Conservation (phyloP, 64 coral and sea anemone genomes). For the Porites australiensis region DNA sequence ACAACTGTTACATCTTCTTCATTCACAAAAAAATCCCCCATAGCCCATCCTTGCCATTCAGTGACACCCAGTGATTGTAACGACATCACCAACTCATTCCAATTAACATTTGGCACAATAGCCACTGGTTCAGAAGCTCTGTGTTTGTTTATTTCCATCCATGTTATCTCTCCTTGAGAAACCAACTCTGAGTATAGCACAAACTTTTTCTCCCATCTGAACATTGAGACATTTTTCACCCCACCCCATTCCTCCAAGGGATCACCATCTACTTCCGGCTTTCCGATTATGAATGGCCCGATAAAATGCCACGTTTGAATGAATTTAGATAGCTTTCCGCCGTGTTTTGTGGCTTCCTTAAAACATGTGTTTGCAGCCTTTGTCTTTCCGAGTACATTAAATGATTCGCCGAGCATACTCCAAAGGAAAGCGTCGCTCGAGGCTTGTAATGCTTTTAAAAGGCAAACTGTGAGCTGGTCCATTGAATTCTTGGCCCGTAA, state of each 20-base stretch:
- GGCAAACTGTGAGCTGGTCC: slow-evolving; percentile 65
- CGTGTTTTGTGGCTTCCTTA: slow-evolving; percentile 80
- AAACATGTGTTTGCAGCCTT: slow-evolving; percentile 86
- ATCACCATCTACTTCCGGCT: slow-evolving; percentile 94
- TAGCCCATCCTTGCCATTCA: slow-evolving; percentile 96
- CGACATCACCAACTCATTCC: slow-evolving; percentile 91
- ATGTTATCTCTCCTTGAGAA: slow-evolving; percentile 70
- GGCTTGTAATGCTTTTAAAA: slow-evolving; percentile 62
- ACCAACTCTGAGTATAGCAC: slow-evolving; percentile 81
- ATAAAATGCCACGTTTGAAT: slow-evolving; percentile 92
- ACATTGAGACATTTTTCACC: slow-evolving; percentile 75
- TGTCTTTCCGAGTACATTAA: slow-evolving; percentile 53
- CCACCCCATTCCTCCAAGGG: slow-evolving; percentile 96
- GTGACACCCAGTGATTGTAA: slow-evolving; percentile 89
- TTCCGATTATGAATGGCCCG: slow-evolving; percentile 93
- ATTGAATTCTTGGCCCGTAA: slow-evolving; percentile 69
- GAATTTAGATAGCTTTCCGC: slow-evolving; percentile 76
- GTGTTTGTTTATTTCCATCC: slow-evolving; percentile 57
- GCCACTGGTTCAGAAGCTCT: slow-evolving; percentile 39
- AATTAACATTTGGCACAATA: slow-evolving; percentile 67
- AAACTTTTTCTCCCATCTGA: slow-evolving; percentile 81
- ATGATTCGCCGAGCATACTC: slow-evolving; percentile 85
- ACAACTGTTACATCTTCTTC: slow-evolving; percentile 69
- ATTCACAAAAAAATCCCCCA: slow-evolving; percentile 91
- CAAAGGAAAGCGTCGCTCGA: slow-evolving; percentile 70